Evolutionary conservation across 2,113 vertebrate genomes (phyloP).

Genomic region (Phalacrocorax carbo): DNA sequence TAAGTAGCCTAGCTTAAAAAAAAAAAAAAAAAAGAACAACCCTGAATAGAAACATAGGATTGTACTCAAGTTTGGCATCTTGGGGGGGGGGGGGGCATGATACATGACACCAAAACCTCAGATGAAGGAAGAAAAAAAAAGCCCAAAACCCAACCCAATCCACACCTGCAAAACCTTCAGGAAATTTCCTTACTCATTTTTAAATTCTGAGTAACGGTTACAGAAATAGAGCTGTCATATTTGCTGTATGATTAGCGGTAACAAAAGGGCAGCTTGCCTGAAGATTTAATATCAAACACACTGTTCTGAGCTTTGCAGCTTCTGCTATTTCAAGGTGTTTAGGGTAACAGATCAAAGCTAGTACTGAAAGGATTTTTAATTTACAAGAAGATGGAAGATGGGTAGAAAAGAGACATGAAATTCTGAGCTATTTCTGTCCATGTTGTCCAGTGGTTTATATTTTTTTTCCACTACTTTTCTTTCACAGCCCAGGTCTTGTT

Average conservation of each 20-base stretch:
- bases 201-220: background rate
- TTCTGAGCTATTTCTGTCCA: background rate
- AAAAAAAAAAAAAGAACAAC: background rate
- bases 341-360: background rate
- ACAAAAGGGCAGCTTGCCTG: background rate
- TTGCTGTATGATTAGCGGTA: background rate
- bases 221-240: background rate
- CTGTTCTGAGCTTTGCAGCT: background rate
- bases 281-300: background rate
- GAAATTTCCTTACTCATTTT: background rate
- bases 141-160: too few relatives aligned
- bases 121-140: too few relatives aligned
- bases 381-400: fast-evolving
- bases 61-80: background rate
- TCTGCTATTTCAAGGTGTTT: background rate
- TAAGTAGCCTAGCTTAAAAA: background rate
- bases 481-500: background rate
- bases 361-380: background rate
- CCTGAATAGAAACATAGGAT: background rate
- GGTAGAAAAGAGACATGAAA: background rate
- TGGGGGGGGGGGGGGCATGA: too few relatives aligned
- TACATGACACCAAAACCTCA: too few relatives aligned
- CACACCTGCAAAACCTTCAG: background rate
- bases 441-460: background rate
- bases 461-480: background rate